Conservation (phyloP, 2,888 invertebrate species). For the Sialis fuliginosa region DNA sequence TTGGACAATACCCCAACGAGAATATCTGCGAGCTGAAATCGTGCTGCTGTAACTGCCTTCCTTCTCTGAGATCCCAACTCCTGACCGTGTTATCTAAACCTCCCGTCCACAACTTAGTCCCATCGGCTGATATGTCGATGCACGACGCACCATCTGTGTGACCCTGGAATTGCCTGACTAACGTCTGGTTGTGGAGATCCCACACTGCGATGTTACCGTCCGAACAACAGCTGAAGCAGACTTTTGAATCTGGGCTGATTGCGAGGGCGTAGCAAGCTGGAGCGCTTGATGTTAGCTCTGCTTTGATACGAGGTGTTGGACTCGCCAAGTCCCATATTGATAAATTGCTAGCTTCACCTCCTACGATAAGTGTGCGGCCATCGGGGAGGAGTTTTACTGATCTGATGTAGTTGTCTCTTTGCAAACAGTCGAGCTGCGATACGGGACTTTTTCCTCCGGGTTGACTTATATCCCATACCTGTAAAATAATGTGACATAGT, state of each 20-base stretch:
- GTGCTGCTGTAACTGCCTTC: constrained; percentile 83
- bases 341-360: constrained; percentile 88
- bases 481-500: too few species aligned
- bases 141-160: constrained; percentile 97
- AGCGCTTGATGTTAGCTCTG: constrained; percentile 75
- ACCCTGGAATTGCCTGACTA: constrained; percentile 86
- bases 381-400: constrained; percentile 90
- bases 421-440: constrained; percentile 75
- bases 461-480: constrained; percentile 49
- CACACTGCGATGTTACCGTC: constrained; percentile 97
- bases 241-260: constrained; percentile 91
- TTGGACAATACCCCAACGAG: constrained; percentile 80
- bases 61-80: constrained; percentile 90
- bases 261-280: constrained; percentile 97
- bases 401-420: constrained; percentile 90
- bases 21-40: constrained; percentile 86
- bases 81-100: constrained; percentile 93
- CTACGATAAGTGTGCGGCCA: constrained; percentile 85
- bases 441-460: constrained; percentile 61
- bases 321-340: constrained; percentile 92
- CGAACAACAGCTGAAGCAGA: constrained; percentile 97
- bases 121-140: constrained; percentile 91
- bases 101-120: constrained; percentile 78
- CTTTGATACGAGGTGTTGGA: constrained; percentile 82
- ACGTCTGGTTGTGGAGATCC: constrained; percentile 80